Evolutionary conservation across 64 coral and sea anemone species (phyloP), one percentile per base, ranked within the genome.

Genomic region (Acropora yongei): DNA sequence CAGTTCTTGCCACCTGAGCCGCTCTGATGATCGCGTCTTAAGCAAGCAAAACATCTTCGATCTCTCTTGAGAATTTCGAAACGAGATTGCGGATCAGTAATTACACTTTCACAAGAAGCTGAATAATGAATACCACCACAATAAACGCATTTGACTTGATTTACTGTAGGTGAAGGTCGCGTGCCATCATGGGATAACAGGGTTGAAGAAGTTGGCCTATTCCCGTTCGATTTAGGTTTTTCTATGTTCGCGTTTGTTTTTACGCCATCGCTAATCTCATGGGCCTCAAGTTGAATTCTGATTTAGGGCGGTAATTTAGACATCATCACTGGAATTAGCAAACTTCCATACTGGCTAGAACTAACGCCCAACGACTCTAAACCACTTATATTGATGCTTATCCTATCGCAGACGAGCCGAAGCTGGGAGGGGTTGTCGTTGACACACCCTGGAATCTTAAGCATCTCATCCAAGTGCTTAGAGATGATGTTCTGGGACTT

Each of bases 71-170:
- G 87, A 19, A 89, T 83, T 48, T 94, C 87, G 4, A 85, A 13
- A n/a, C 17, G 72, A 77, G 79, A 40, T 17, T 42, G 41, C 40
- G 8, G 50, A 78, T 85, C 87, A 57, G 13, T 73, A 30, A 30
- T 30, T 30, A 30, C 30, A 30, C 30, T 30, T n/a, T 41, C 3
- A 81, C 92, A 94, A 41, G 92, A 94, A 5, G 92, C 86, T 17
- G 92, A 94, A 68, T 41, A 89, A 88, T 94, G 79, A 50, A 44
- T 14, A 77, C 75, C 44, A 18, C n/a, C 74, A 80, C 91, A 93
- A 81, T 80, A 93, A 19, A 80, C 92, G 87, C 84, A 92, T 81
- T 93, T 60, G 5, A 93, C 46, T n/a, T 40, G 49, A 18, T 74
- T 87, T 93, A 47, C 91, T 46, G 19, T 49, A 72, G 45, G 51